These are phyloP conservation scores for Clupea harengus DNA, from an alignment of 2,113 vertebrate species.

Conservation along the genomic window DNA sequence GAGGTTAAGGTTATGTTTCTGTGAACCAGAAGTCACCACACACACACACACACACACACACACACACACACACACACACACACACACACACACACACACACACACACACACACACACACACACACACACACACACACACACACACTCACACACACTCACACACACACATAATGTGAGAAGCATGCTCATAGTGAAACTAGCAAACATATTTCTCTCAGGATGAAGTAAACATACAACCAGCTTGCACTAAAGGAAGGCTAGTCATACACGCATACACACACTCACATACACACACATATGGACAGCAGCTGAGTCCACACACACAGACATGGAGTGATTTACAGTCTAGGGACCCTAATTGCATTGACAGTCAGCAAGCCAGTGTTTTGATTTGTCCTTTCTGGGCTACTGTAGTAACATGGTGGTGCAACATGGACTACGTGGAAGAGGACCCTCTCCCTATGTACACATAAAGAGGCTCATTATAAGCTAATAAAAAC, in stretches of 20 bases:
- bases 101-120: not conserved
- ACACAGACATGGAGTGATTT: not conserved
- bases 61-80: not conserved
- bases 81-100: not conserved
- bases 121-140: not conserved
- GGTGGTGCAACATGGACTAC: no score
- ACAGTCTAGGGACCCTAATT: not conserved
- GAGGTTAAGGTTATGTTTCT: not conserved
- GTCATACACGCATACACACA: not conserved
- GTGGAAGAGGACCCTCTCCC: no score
- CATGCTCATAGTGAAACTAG: not conserved
- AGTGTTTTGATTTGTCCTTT: no score
- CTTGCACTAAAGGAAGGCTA: not conserved
- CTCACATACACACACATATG: not conserved
- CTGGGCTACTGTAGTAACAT: no score
- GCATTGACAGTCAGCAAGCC: no score
- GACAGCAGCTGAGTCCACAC: not conserved
- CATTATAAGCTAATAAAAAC: no score
- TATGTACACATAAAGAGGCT: no score
- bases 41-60: not conserved
- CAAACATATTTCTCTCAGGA: not conserved
- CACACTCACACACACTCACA: not conserved
- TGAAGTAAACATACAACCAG: not conserved
- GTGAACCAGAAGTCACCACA: not conserved
- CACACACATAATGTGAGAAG: conserved; percentile 64